phyloP scores from a whole-genome alignment of 2,797 vertebrate genomes.

The Peromyscus eremicus region DNA sequence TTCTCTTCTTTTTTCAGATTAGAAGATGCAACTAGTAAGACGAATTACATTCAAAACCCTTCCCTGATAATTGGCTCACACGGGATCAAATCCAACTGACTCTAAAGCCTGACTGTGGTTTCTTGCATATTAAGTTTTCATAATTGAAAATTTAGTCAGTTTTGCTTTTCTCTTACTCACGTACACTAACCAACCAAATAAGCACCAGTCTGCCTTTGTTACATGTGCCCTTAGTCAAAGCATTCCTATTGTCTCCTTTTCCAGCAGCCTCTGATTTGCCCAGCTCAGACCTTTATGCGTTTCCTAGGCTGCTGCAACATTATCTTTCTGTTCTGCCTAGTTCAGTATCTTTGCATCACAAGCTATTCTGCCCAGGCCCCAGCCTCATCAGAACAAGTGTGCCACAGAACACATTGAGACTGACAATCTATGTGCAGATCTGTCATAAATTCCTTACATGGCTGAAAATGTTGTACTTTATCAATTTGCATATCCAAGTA shows the following conservation, averaged over 20 bases:
- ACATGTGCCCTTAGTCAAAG: not conserved
- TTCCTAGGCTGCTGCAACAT: not conserved
- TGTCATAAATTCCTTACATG: not conserved
- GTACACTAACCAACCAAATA: not conserved
- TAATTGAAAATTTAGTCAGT: not conserved
- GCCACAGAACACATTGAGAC: not conserved
- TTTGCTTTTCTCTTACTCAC: not conserved
- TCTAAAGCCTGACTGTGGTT: not conserved
- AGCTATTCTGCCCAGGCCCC: not conserved
- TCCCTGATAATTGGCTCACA: not conserved
- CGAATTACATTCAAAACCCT: not conserved
- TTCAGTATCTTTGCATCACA: not conserved
- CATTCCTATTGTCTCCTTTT: not conserved
- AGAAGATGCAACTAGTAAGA: not conserved
- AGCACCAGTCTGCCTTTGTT: not conserved
- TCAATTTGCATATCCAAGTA: not conserved
- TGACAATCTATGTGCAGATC: not conserved
- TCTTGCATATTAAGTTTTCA: not conserved
- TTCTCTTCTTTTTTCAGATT: not conserved
- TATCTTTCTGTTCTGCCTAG: not conserved
- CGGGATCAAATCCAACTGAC: not conserved
- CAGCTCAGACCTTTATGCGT: not conserved
- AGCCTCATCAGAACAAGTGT: not conserved
- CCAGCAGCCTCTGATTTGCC: not conserved
- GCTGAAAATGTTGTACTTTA: not conserved